Evolutionary conservation across 2,888 invertebrate species (phyloP), one percentile per base, ranked within the genome.

Genomic region (Cremastinae sp.): DNA sequence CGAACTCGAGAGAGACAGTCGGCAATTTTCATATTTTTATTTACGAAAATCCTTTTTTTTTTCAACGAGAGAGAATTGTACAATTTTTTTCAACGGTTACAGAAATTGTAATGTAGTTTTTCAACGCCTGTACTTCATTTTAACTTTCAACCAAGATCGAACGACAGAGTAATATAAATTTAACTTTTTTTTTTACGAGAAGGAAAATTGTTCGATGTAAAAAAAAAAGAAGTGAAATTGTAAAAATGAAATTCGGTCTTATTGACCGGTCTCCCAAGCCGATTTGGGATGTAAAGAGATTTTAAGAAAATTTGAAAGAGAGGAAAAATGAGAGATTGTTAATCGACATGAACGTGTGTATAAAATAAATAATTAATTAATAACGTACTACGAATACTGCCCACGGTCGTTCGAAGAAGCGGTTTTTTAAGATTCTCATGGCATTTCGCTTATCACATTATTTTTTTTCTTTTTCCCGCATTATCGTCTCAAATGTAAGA

Each of bases 371-470:
- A 51, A 28, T 28, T 28, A 28, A 28, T 2, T 28, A 28, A 28
- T 85, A 83, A 68, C 37, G 61, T 83, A 80, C 80, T 80, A 80
- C 74, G 65, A 83, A 75, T 83, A 86, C 86, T 86, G 86, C 86
- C 85, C 78, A 76, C 74, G 62, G 82, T 83, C 82, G 83, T 83
- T 83, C 80, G 82, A 81, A 83, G 82, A 80, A 81, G 59, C 59
- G 65, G 41, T 76, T 73, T 16, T 58, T 41, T 14, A 53, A 55
- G 37, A 47, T 20, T 47, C 47, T 20, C n/a, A 2, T 5, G 4
- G 4, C 16, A 22, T 12, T 39, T 4, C 20, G 35, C 22, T 68
- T 47, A 10, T 22, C 37, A 20, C 1, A 16, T 37, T 58, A n/a
- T n/a, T 53, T 16, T 37, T 43, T 56, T 45, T 9, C 35, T 55